Base-by-base conservation (phyloP, 2,113 vertebrate species). In the Nothoprocta perdicaria region DNA sequence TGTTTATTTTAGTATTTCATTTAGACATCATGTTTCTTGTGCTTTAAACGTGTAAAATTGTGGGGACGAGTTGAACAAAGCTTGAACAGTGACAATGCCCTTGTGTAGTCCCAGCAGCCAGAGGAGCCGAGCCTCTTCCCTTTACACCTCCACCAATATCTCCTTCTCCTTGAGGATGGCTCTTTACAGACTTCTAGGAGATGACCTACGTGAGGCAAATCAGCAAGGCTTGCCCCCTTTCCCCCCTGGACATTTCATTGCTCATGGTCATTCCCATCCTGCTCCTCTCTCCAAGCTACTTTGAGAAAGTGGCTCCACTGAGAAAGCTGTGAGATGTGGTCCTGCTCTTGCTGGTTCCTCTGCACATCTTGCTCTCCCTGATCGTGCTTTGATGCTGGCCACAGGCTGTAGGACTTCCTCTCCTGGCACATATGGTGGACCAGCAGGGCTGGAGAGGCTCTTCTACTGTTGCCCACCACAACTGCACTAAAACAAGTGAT, bases 381-480 rank as follows among this genome's bases (percentile, higher is more conserved):
- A 38, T 72, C 0, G 0, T 1, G 2, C 38, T 18, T 80, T 2
- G 8, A 57, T 15, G 53, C 16, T 31, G 53, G 8, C 17, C 29
- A 29, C 29, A 8, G 53, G 53, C 27, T 57, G 7, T 17, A 57
- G 53, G 15, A 29, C 53, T 31, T 57, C 27, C 27, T 18, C 53
- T 57, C 15, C 65, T 66, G 12, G 13, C 23, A 15, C 55, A 5
- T 9, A 24, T 27, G 14, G 7, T 3, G 6, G 33, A 19, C n/a
- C 24, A 52, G 35, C 79, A 40, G 57, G 76, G 43, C 24, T 26
- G 41, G 61, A 78, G 46, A 19, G 58, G 26, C 29, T 86, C 45
- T 80, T 1, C 0, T 31, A 14, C 21, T 46, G 24, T 77, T 90
- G 26, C 74, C 46, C 19, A 40, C 60, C 88, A 40, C 35, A 31